Percentiles rank a stretch among this genome's conserved stretches.
These are phyloP conservation scores for Megastigmus dorsalis DNA, from an alignment of 2,888 invertebrate genomes.

Conservation along the genomic window DNA sequence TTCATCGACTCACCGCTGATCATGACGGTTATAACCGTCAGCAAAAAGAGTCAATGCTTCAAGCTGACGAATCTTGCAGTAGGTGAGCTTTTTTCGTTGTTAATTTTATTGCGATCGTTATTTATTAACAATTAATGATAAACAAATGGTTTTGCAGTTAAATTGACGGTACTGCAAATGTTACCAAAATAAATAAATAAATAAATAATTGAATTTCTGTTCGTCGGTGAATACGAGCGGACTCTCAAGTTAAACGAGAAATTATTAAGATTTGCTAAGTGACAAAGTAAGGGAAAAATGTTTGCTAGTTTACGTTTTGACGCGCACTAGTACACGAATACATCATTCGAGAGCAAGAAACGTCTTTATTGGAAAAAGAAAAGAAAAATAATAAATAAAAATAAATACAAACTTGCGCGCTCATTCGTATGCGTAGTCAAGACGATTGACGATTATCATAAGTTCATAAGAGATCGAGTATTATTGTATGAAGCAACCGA, in stretches of 20 bases:
- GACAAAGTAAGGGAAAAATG: slow-evolving; percentile 1
- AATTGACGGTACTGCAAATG: slow-evolving; percentile 33
- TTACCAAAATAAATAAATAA: slow-evolving; percentile 36
- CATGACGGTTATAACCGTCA: slow-evolving; percentile 4
- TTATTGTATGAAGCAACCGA: slow-evolving; percentile 66
- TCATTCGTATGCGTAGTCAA: slow-evolving; percentile 69
- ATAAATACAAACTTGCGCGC: slow-evolving; percentile 61
- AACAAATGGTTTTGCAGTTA: slow-evolving; percentile 35
- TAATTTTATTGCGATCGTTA: slow-evolving; percentile 36
- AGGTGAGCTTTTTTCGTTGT: slow-evolving; percentile 39
- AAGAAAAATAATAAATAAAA: slow-evolving; percentile 40
- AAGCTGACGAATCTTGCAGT: slow-evolving; percentile 26
- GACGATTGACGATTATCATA: slow-evolving; percentile 66
- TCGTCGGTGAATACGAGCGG: slow-evolving; percentile 40
- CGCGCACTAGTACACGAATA: slow-evolving; percentile 35
- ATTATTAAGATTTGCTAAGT: slow-evolving; percentile 33
- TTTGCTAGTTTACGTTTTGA: slow-evolving; percentile 41
- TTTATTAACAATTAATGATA: slow-evolving; percentile 20
- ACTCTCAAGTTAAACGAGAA: slow-evolving; percentile 12
- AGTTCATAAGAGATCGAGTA: slow-evolving; percentile 62
- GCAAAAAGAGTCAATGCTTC: slow-evolving; percentile 23
- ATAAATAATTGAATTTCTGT: too few species aligned
- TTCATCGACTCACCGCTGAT: slow-evolving; percentile 24
- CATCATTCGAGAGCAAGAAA: slow-evolving; percentile 28
- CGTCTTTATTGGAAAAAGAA: slow-evolving; percentile 35